These are phyloP conservation scores for Austrolebias charrua DNA, from an alignment of 2,797 vertebrate species.

Conservation along the genomic window DNA sequence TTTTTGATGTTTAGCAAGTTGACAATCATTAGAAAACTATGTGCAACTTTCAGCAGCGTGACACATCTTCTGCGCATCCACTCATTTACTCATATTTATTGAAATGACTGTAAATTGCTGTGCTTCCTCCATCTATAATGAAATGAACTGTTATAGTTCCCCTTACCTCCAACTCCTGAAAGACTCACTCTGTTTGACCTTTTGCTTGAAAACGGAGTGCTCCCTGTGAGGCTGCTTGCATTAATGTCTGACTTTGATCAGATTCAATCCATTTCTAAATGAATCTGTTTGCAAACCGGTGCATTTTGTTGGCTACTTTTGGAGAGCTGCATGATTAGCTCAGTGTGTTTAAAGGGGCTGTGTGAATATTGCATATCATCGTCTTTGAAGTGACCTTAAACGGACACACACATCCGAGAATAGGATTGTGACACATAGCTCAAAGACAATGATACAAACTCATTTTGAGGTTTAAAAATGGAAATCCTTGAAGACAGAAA, in stretches of 20 bases:
- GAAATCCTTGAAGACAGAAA: conserved; percentile 11
- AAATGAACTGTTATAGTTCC: background rate
- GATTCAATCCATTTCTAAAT: background rate
- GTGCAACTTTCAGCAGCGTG: background rate
- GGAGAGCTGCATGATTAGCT: background rate
- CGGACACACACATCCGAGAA: background rate
- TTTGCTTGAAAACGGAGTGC: background rate
- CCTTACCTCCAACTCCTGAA: background rate
- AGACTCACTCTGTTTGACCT: background rate
- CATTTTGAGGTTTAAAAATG: conserved; percentile 7
- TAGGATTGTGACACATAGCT: background rate
- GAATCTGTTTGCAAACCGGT: too few relatives aligned
- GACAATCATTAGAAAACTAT: too few relatives aligned
- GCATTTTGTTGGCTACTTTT: background rate
- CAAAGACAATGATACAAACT: background rate
- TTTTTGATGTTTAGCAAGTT: too few relatives aligned
- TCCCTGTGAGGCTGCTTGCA: background rate
- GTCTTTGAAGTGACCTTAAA: background rate
- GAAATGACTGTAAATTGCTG: background rate
- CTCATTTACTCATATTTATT: background rate
- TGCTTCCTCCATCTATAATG: background rate
- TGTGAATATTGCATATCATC: background rate
- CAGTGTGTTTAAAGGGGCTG: background rate
- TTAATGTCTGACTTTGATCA: background rate
- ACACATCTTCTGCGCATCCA: background rate